Base-by-base conservation (phyloP, 2,888 invertebrate species). In the Yponomeuta evonymella region DNA sequence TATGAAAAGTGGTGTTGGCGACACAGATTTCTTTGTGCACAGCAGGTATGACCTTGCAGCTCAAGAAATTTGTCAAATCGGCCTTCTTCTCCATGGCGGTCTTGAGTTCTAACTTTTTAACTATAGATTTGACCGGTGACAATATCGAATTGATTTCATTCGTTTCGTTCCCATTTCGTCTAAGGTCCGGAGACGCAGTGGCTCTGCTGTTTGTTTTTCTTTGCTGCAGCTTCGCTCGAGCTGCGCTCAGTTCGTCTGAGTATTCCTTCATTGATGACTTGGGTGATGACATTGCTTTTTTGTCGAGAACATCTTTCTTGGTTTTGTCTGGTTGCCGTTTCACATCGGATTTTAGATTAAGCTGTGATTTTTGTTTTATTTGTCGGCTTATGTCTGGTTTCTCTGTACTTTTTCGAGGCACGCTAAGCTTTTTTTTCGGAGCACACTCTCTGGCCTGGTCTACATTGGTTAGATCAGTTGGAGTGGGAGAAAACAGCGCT, bases 401-500 rank as follows among this genome's bases (percentile, higher is more conserved):
- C 72, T 88, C 92, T 72, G 77, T 76, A 73, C 73, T 81, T 87
- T 89, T 90, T 77, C 86, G 83, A 74, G 81, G 78, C 74, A 82
- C 81, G 74, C 77, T 82, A 73, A 78, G 78, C 81, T 87, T 91
- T 78, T 90, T 92, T 87, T 89, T 91, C 86, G 87, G 90, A 88
- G 90, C 90, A 90, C 91, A 92, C 89, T 93, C 92, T 89, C 92
- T 89, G 83, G 88, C 85, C 84, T 91, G 92, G 85, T 93, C 92
- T 92, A 91, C 81, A 82, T 86, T 87, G 77, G 80, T 86, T 91
- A 93, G 92, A 92, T 92, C 92, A 86, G 90, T 88, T 83, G 92
- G 93, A 93, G 93, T 92, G 92, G 93, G 91, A 85, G 92, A 92
- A 87, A 92, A 93, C 76, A 92, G 86, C 80, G 93, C 92, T 80